A percentile compares a stretch with the other conserved stretches of the same genome.
phyloP scores from a whole-genome alignment of 2,888 invertebrate genomes.

The Oxystoma pomonae region DNA sequence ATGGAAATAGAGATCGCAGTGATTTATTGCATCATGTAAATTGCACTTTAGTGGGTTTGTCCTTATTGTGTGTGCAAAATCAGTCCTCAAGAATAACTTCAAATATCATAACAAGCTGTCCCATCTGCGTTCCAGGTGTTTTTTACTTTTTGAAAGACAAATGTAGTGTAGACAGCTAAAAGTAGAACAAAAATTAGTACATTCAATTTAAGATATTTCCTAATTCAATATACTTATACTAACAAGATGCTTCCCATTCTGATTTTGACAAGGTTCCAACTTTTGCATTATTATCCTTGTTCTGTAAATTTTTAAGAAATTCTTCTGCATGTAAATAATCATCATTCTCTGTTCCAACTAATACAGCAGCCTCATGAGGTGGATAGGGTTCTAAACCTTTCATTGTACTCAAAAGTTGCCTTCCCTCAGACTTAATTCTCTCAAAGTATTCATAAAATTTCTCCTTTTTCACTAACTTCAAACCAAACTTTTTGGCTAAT shows the following conservation, averaged over 20 bases:
- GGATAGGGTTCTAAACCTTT: conserved; percentile 79
- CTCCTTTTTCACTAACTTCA: conserved; percentile 64
- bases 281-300: conserved; percentile 40
- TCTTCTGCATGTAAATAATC: conserved; percentile 73
- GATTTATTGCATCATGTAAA: too few relatives aligned
- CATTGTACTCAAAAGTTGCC: conserved; percentile 68
- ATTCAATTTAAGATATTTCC: too few relatives aligned
- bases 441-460: conserved; percentile 79
- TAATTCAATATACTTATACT: conserved; percentile 42
- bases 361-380: conserved; percentile 51
- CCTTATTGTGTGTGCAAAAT: too few relatives aligned
- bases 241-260: conserved; percentile 93
- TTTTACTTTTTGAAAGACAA: conserved; percentile 78
- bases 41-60: too few relatives aligned
- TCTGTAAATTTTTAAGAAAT: conserved; percentile 48
- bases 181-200: conserved; percentile 33
- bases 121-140: conserved; percentile 61
- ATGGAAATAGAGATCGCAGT: too few relatives aligned
- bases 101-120: conserved; percentile 55
- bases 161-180: conserved; percentile 76
- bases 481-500: conserved; percentile 66
- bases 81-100: too few relatives aligned
- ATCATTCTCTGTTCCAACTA: conserved; percentile 56
- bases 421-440: conserved; percentile 56
- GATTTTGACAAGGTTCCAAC: conserved; percentile 82